Base-by-base conservation (phyloP, 2,888 invertebrate genomes). In the Scaptomyza flava region DNA sequence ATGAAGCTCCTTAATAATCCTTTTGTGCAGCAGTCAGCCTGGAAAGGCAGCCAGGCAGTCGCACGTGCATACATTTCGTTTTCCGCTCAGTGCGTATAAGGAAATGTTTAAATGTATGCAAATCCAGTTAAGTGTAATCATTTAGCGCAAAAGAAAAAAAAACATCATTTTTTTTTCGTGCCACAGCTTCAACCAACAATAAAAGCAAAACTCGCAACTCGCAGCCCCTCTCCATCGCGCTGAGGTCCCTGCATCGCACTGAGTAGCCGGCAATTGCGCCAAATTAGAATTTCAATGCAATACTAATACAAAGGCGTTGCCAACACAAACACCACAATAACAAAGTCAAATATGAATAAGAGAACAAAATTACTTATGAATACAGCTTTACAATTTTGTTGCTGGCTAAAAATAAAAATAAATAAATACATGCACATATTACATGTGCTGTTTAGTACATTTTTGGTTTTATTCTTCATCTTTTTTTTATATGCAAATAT, bases 1-100 rank as follows among this genome's bases (percentile, higher is more conserved):
- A 85, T 85, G 89, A 89, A 89, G 84, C 89, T 85, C 89, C 84
- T 85, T 85, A 85, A 85, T 89, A 85, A 85, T 85, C 84, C 84
- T 85, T 89, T 85, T 84, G 84, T 84, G 89, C 89, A 68, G 78
- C 78, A 75, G 78, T 61, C 69, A 78, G 63, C 77, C 87, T 81
- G 62, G 59, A 67, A 33, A 42, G 50, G 43, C 48, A 14, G 30
- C 3, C 45, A 64, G 38, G 42, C 68, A 58, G 72, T 42, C 66
- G 67, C 79, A 87, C 87, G 85, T 87, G 87, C 83, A 83, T 80
- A 83, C 81, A 83, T 82, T 83, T 83, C 85, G 85, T 79, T 86
- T 80, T 70, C 72, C 70, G 77, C 70, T 79, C 68, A 23, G 74
- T 82, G 86, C 82, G 83, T 87, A 84, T 72, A 87, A 77, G 89